Evolutionary conservation across 2,797 vertebrate species (phyloP), one percentile per base, ranked within the genome.

Genomic region (Lithobates pipiens): DNA sequence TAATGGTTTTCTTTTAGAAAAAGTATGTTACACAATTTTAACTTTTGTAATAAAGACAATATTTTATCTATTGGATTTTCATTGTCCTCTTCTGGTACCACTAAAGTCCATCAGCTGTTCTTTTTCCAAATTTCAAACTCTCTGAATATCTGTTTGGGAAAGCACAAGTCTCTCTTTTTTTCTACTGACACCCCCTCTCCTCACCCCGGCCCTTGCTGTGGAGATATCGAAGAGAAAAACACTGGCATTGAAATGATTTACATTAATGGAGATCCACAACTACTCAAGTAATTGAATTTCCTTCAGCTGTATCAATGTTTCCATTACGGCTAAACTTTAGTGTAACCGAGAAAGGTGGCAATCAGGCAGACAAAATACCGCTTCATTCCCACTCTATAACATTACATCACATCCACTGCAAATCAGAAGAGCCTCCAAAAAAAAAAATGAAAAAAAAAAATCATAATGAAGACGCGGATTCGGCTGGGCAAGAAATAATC

Each of bases 281-380:
- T 83, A 77, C 85, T 86, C 85, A 77, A 73, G 80, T 86, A 86
- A 86, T 86, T 86, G 85, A 83, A 86, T 86, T 86, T 75, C 77
- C 80, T 57, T 77, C 80, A 29, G 85, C 69, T 73, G 80, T 77
- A 83, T 78, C 85, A 86, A 86, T 86, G 80, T 86, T 86, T 86
- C 80, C 67, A 78, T 86, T 78, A 86, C 75, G 54, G 69, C 69
- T 54, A 83, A 86, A 86, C 69, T 86, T 86, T 86, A 77, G 80
- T 21, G 77, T 63, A 83, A 77, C 80, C 44, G 10, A 46, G 25
- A 23, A 78, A 50, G 85, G 80, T 73, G 67, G 85, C 80, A 83
- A 86, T 86, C 85, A 86, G 80, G 42, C 79, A 34, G 80, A 86
- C 71, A 83, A 81, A 83, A 86, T 32, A 39, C 54, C 57, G 42